Evolutionary conservation across 2,113 vertebrate species (phyloP).

Genomic region (Crotophaga sulcirostris): DNA sequence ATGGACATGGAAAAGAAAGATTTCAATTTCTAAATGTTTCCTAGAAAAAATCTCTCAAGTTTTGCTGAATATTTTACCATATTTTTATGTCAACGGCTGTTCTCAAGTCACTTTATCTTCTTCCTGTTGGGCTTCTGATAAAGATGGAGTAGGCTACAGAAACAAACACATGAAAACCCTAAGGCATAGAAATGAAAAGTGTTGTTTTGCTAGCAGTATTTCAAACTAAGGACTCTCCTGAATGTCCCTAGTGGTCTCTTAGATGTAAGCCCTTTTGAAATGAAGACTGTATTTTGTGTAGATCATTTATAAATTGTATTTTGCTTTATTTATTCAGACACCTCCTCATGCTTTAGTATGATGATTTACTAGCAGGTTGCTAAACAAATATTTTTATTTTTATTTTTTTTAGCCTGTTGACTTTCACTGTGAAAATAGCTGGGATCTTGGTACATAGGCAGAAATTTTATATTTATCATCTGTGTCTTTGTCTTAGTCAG

Average conservation of each 20-base stretch:
- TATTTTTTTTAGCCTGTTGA: too few species aligned
- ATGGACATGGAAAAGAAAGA: background rate
- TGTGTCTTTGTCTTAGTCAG: background rate
- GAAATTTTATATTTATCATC: background rate
- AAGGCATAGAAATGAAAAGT: background rate
- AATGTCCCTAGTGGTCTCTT: background rate
- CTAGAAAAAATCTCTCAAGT: background rate
- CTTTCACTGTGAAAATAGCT: background rate
- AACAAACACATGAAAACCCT: background rate
- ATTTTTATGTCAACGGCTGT: background rate
- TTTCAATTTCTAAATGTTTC: background rate
- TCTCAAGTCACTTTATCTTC: background rate
- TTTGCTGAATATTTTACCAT: background rate
- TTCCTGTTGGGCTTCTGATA: background rate
- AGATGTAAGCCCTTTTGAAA: background rate
- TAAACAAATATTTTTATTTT: background rate
- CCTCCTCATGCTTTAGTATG: background rate
- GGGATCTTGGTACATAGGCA: fast-evolving
- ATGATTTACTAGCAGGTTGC: background rate
- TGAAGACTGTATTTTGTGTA: background rate
- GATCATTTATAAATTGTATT: background rate
- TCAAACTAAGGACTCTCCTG: background rate
- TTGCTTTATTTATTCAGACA: background rate
- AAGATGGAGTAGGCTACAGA: background rate
- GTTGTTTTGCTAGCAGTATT: background rate